phyloP scores from a whole-genome alignment of 1,140 invertebrate species.

The Drosophila tropicalis region DNA sequence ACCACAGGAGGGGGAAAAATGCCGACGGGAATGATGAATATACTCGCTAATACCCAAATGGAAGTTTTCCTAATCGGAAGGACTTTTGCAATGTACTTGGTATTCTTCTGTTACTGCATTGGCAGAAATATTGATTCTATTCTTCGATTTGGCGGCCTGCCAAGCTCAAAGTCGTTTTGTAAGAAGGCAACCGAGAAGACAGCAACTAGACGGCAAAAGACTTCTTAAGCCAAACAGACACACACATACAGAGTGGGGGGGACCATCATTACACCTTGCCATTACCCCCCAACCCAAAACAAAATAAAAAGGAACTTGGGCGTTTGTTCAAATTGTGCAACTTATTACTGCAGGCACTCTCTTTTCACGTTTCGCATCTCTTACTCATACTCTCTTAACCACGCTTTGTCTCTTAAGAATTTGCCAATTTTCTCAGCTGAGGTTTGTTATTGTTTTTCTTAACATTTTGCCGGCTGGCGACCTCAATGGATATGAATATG shows the following conservation, averaged over 20 bases:
- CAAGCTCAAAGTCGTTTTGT: slow-evolving; percentile 63
- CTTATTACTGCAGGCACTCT: slow-evolving; percentile 47
- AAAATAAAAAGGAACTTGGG: slow-evolving; percentile 14
- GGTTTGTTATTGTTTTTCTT: slow-evolving; percentile 79
- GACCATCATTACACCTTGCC: slow-evolving; percentile 4
- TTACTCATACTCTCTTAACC: slow-evolving; percentile 32
- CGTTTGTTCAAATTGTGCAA: slow-evolving; percentile 57
- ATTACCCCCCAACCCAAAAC: no score
- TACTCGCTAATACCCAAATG: not conserved
- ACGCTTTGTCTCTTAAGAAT: slow-evolving; percentile 55
- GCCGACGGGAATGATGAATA: not conserved
- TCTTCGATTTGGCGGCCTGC: slow-evolving; percentile 61
- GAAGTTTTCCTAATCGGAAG: not conserved
- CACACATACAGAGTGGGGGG: slow-evolving; percentile 4
- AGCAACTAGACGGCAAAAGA: slow-evolving; percentile 47
- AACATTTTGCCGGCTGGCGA: slow-evolving; percentile 65
- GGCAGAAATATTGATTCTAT: slow-evolving; percentile 71
- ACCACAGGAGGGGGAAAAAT: not conserved
- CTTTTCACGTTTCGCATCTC: slow-evolving; percentile 16
- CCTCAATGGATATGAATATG: slow-evolving; percentile 51
- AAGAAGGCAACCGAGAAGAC: slow-evolving; percentile 36
- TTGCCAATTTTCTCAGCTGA: slow-evolving; percentile 67
- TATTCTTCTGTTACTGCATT: slow-evolving; percentile 26
- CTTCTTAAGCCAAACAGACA: slow-evolving; percentile 55
- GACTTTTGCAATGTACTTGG: slow-evolving; percentile 7